A percentile compares a stretch with the other conserved stretches of the same genome.
Evolutionary conservation across 1,140 invertebrate species (phyloP).

Genomic region (Trichomalopsis sarcophagae): DNA sequence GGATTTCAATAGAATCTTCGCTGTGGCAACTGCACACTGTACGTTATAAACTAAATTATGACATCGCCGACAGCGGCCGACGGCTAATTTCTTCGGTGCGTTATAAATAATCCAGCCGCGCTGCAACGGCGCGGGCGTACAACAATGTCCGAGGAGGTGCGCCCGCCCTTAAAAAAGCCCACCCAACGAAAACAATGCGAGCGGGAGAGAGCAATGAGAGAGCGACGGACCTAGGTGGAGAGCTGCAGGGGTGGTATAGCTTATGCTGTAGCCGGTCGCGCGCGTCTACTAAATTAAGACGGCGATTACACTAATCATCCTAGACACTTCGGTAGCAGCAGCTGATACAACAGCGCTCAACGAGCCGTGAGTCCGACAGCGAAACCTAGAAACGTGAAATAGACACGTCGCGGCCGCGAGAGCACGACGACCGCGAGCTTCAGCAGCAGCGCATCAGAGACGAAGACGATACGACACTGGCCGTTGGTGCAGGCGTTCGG

Average conservation of each 20-base stretch:
- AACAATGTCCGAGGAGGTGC: neutral
- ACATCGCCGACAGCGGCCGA: constrained; percentile 1
- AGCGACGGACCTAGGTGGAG: neutral
- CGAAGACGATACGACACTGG: neutral
- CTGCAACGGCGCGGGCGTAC: neutral
- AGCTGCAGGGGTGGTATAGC: neutral
- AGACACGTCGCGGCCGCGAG: constrained; percentile 34
- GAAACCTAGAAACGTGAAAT: constrained; percentile 38
- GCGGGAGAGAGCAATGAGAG: neutral
- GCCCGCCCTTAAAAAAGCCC: constrained; percentile 11
- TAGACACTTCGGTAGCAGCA: constrained; percentile 39
- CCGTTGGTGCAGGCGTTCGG: neutral
- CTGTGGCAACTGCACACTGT: neutral
- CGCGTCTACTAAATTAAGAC: constrained; percentile 50
- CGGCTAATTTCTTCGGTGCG: constrained; percentile 13
- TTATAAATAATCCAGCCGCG: constrained; percentile 30
- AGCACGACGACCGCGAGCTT: neutral
- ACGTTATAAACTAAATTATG: constrained; percentile 3
- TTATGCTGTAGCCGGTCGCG: neutral
- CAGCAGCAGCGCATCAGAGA: neutral
- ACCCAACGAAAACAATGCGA: constrained; percentile 19
- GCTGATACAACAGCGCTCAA: constrained; percentile 51
- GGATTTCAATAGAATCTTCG: constrained; percentile 7
- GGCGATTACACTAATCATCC: constrained; percentile 50
- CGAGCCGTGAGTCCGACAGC: constrained; percentile 47